Evolutionary conservation across 2,113 vertebrate genomes (phyloP).

Genomic region (Phrynosoma platyrhinos): DNA sequence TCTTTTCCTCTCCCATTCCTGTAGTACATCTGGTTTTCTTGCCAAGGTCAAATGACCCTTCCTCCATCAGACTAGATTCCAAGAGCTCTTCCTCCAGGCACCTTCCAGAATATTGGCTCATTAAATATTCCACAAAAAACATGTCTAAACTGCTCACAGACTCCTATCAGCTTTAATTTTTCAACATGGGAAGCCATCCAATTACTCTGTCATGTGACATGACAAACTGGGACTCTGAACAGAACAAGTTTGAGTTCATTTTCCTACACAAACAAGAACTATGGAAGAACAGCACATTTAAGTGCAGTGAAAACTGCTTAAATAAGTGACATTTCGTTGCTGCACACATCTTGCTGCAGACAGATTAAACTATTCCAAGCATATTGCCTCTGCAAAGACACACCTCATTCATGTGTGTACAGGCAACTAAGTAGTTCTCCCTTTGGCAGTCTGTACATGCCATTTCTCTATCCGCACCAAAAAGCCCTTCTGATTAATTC

Average conservation of each 20-base stretch:
- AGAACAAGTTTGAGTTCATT: slow-evolving; percentile 49
- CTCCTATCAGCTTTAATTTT: slow-evolving; percentile 45
- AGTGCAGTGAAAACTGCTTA: slow-evolving; percentile 18
- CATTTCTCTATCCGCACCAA: slow-evolving; percentile 22
- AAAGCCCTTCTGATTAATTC: slow-evolving; percentile 21
- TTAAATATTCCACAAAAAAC: slow-evolving; percentile 28
- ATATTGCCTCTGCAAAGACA: slow-evolving; percentile 5
- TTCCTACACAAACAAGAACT: slow-evolving; percentile 52
- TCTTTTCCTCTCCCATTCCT: background rate
- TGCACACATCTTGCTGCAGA: background rate
- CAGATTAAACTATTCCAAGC: slow-evolving; percentile 4
- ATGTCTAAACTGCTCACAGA: slow-evolving; percentile 47
- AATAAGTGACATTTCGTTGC: background rate
- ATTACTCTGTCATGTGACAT: slow-evolving; percentile 47
- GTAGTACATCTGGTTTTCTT: background rate
- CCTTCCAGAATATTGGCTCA: background rate
- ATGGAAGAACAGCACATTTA: slow-evolving; percentile 18
- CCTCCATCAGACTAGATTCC: background rate
- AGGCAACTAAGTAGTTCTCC: slow-evolving; percentile 16
- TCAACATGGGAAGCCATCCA: slow-evolving; percentile 55
- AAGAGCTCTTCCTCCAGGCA: background rate
- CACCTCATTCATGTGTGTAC: slow-evolving; percentile 40
- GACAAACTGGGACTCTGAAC: slow-evolving; percentile 52
- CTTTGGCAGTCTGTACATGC: slow-evolving; percentile 22
- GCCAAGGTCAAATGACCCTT: background rate